These are phyloP conservation scores for Paguma larvata DNA, from an alignment of 2,797 vertebrate genomes.

Conservation along the genomic window DNA sequence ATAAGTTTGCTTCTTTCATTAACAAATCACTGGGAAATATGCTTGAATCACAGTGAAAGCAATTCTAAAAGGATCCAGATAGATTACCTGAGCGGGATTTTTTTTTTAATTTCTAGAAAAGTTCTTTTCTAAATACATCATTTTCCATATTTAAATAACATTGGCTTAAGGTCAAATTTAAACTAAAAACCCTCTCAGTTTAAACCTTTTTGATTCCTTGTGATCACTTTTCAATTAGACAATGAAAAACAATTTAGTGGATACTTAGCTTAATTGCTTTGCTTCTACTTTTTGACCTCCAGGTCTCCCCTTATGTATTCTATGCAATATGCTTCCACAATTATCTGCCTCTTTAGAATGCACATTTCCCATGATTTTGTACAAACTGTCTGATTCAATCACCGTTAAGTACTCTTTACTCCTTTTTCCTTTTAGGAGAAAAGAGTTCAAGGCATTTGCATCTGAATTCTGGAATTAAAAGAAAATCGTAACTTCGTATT, in stretches of 20 bases:
- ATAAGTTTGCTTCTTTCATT: not conserved
- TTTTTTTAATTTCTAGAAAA: constrained; percentile 58
- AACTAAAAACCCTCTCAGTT: constrained; percentile 73
- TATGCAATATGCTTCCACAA: constrained; percentile 65
- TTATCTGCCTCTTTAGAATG: constrained; percentile 73
- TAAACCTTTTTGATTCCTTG: constrained; percentile 78
- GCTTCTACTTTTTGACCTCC: constrained; percentile 80
- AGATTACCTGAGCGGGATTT: not conserved
- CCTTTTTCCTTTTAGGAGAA: not conserved
- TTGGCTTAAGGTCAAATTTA: constrained; percentile 77
- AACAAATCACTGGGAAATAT: not conserved
- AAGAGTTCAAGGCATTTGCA: not conserved
- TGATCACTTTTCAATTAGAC: constrained; percentile 84
- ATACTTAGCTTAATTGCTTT: constrained; percentile 82
- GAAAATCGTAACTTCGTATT: not conserved
- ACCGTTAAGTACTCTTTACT: constrained; percentile 35
- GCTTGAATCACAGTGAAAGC: not conserved
- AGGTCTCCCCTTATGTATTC: constrained; percentile 69
- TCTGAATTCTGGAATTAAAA: constrained; percentile 28
- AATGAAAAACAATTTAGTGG: constrained; percentile 82
- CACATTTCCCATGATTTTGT: constrained; percentile 49
- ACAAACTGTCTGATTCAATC: constrained; percentile 59
- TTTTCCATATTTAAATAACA: constrained; percentile 75
- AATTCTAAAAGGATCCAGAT: not conserved
- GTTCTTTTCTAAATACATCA: constrained; percentile 60